phyloP scores from a whole-genome alignment of 2,888 invertebrate genomes.

The Pemphredon lugubris region DNA sequence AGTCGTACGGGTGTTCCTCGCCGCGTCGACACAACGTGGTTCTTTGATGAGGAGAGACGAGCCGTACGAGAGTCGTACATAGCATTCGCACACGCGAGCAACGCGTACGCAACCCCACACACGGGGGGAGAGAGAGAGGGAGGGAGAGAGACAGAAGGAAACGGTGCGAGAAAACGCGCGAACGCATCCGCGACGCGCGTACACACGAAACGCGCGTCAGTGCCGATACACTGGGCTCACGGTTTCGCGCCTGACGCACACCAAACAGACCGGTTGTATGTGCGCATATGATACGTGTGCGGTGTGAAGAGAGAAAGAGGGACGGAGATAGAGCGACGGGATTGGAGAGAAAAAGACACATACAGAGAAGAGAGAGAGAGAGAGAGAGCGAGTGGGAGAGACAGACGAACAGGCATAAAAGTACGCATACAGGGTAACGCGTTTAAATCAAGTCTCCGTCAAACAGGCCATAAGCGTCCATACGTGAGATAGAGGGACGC shows the following conservation, averaged over 20 bases:
- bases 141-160: constrained; percentile 17
- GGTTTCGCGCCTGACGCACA: no score
- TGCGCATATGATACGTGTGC: background rate
- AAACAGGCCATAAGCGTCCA: constrained; percentile 1
- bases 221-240: no score
- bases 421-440: background rate
- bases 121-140: constrained; percentile 25
- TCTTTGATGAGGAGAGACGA: constrained; percentile 75
- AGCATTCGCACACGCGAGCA: constrained; percentile 18
- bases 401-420: no score
- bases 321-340: no score
- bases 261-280: no score
- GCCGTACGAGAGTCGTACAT: constrained; percentile 57
- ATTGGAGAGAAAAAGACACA: no score
- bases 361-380: no score
- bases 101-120: constrained; percentile 4
- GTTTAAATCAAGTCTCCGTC: constrained; percentile 19
- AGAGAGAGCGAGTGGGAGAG: no score
- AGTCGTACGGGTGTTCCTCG: constrained; percentile 54
- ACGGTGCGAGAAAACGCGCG: no score
- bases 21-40: constrained; percentile 63
- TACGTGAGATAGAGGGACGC: background rate
- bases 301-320: no score
- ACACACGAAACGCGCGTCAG: no score
- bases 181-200: no score